phyloP scores from a whole-genome alignment of 2,113 vertebrate species.

The Gambusia affinis region DNA sequence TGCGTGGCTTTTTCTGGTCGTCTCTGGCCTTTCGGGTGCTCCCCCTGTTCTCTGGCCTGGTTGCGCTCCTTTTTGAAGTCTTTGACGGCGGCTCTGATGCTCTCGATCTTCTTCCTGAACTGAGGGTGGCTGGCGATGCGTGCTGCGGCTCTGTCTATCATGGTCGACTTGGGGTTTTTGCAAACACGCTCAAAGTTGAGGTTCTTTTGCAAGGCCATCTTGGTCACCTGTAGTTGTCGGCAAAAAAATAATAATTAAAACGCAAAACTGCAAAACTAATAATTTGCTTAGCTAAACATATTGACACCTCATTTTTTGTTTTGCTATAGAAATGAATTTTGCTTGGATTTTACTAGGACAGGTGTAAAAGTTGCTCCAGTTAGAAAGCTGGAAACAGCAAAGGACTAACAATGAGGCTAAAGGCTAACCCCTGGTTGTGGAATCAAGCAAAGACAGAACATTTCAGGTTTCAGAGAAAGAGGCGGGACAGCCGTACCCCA shows the following conservation, averaged over 20 bases:
- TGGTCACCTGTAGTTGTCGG: constrained; percentile 80
- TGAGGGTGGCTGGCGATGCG: constrained; percentile 88
- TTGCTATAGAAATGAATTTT: too few relatives aligned
- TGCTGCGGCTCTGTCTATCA: constrained; percentile 85
- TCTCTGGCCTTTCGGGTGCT: constrained; percentile 44
- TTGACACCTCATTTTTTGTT: too few relatives aligned
- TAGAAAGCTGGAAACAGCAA: too few relatives aligned
- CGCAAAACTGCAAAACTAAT: neutral
- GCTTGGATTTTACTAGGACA: too few relatives aligned
- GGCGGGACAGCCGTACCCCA: constrained; percentile 46
- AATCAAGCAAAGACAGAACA: neutral
- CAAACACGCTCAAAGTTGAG: constrained; percentile 88
- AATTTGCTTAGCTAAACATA: neutral
- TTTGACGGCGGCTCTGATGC: constrained; percentile 85
- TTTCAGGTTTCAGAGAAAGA: neutral
- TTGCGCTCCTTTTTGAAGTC: constrained; percentile 88
- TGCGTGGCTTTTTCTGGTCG: constrained; percentile 1
- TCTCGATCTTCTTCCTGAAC: constrained; percentile 85
- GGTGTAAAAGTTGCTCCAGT: too few relatives aligned
- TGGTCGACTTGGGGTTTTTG: constrained; percentile 84
- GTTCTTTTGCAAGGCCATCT: constrained; percentile 85
- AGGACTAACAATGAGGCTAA: neutral
- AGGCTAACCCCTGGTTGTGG: neutral
- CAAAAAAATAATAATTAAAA: neutral
- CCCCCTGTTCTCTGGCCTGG: constrained; percentile 40